phyloP scores from a whole-genome alignment of 2,113 vertebrate genomes.

The Agelaius phoeniceus region DNA sequence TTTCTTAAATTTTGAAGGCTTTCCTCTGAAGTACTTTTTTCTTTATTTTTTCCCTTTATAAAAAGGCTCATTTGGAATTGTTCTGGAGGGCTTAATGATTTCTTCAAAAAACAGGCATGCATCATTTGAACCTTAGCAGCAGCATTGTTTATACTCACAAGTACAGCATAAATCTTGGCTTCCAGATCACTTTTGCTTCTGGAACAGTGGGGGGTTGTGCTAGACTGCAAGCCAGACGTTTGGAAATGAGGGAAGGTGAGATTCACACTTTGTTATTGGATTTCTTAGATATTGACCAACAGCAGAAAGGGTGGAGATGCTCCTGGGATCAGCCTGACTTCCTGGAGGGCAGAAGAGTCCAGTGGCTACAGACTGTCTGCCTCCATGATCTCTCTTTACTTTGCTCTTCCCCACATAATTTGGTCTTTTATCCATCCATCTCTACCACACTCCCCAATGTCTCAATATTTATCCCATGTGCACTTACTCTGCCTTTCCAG shows the following conservation, averaged over 20 bases:
- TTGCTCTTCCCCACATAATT: neutral
- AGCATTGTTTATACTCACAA: neutral
- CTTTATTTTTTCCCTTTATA: neutral
- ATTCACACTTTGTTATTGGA: neutral
- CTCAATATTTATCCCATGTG: neutral
- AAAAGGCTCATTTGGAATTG: neutral
- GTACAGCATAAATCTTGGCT: neutral
- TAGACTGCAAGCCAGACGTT: neutral
- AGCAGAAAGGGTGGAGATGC: neutral
- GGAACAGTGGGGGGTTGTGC: neutral
- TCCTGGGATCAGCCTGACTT: neutral
- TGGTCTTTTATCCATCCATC: neutral
- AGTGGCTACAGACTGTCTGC: neutral
- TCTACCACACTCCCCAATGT: neutral
- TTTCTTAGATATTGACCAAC: neutral
- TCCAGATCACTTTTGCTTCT: neutral
- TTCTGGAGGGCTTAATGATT: neutral
- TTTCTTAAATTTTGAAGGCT: neutral
- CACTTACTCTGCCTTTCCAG: neutral
- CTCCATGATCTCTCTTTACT: neutral
- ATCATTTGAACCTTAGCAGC: neutral
- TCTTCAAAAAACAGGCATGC: neutral
- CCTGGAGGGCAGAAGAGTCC: neutral
- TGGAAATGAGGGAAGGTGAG: conserved; percentile 17
- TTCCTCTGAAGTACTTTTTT: neutral